Base-by-base conservation (phyloP, 2,888 invertebrate species). In the Pedicia rivosa region DNA sequence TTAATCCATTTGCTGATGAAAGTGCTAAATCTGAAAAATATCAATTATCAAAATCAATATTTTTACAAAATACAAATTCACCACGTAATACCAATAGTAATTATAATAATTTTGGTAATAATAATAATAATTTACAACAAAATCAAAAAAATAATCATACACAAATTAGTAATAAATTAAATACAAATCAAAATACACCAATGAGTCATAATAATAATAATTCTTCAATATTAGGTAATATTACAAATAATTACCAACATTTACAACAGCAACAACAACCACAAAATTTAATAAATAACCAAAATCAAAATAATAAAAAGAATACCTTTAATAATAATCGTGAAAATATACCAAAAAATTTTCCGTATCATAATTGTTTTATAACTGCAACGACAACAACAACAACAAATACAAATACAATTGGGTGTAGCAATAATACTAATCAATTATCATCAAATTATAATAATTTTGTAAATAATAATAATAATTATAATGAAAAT, bases 1-100 rank as follows among this genome's bases (percentile, higher is more conserved):
- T 19, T 19, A 39, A 39, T 36, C 40, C 40, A 13, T 40, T 31
- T 32, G 40, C 40, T n/a, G 38, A 40, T 36, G 40, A 40, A 37
- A 40, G 38, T 35, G 35, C 35, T 29, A 22, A 35, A 26, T 26
- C 20, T 20, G 14, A 17, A 13, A 31, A 20, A 24, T 40, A 36
- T 17, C 40, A 40, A 24, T 25, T 40, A 26, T 40, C 40, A 4
- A 40, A 40, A 32, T 37, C 35, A 13, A 38, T 28, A 17, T 35
- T 20, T 26, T n/a, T 4, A 20, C 5, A 20, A 10, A 7, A 24
- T 24, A 2, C 12, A 20, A 20, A 17, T n/a, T 20, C 7, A 30
- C 28, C 5, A 36, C 20, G 12, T 22, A 24, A 33, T 22, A 24
- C 20, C 2, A 10, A 20, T 13, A 33, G 22, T 6, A 14, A 22